Evolutionary conservation across 2,113 vertebrate species (phyloP).

Genomic region (Anser brachyrhynchus): DNA sequence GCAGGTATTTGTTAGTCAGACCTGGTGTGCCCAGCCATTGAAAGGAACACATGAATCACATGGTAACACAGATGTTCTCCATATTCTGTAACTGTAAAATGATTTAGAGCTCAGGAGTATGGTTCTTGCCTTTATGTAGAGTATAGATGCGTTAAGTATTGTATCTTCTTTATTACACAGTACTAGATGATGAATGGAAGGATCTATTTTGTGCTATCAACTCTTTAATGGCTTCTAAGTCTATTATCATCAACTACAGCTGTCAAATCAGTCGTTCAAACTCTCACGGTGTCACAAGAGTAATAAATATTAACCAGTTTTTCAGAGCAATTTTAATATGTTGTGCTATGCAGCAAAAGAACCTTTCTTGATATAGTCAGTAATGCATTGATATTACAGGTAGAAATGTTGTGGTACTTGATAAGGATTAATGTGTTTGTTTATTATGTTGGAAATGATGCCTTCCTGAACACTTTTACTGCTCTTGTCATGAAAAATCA

Average conservation of each 20-base stretch:
- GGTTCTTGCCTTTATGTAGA: neutral
- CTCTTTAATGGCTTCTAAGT: conserved; percentile 37
- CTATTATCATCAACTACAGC: conserved; percentile 29
- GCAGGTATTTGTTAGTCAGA: neutral
- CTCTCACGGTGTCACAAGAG: neutral
- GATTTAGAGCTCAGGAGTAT: neutral
- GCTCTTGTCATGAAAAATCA: neutral
- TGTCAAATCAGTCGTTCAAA: conserved; percentile 23
- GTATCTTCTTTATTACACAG: neutral
- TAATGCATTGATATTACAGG: neutral
- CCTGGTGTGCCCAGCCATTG: neutral
- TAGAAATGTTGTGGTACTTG: neutral
- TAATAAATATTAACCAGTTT: conserved; percentile 58
- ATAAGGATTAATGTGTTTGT: conserved; percentile 50
- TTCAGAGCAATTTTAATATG: conserved; percentile 10
- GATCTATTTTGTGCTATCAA: conserved; percentile 6
- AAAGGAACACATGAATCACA: neutral
- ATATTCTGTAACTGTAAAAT: neutral
- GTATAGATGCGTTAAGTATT: neutral
- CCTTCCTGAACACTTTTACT: neutral
- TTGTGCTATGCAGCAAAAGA: neutral
- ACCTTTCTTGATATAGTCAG: neutral
- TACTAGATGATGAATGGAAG: conserved; percentile 1
- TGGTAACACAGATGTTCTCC: neutral
- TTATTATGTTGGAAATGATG: conserved; percentile 17